Evolutionary conservation across 2,888 invertebrate genomes (phyloP).

Genomic region (Cryptus viduatorius): DNA sequence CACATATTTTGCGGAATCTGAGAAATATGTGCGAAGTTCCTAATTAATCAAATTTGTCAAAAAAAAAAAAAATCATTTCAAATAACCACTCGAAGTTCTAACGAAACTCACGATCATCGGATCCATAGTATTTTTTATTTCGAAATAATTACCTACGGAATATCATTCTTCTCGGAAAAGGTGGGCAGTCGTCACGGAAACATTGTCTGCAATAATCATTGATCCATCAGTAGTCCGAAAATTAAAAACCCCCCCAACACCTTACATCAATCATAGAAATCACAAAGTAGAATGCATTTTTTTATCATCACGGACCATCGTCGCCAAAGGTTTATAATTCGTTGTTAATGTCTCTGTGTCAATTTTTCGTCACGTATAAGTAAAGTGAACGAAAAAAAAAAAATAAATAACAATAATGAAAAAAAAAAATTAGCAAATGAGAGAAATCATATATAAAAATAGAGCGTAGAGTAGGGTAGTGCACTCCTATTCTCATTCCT

Average conservation of each 20-base stretch:
- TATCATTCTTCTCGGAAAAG: conserved; percentile 71
- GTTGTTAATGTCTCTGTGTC: conserved; percentile 15
- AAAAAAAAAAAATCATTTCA: too few relatives aligned
- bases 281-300: conserved; percentile 64
- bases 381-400: not conserved
- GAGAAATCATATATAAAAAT: conserved; percentile 65
- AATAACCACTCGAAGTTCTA: too few relatives aligned
- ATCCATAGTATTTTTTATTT: conserved; percentile 61
- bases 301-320: conserved; percentile 50
- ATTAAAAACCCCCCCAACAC: not conserved
- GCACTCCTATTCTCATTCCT: conserved; percentile 78
- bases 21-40: too few relatives aligned
- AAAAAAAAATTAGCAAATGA: conserved; percentile 13
- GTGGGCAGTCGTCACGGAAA: conserved; percentile 63
- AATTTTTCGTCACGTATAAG: conserved; percentile 6
- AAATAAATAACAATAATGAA: not conserved
- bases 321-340: conserved; percentile 5
- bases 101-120: conserved; percentile 11
- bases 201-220: conserved; percentile 37
- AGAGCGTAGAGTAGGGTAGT: conserved; percentile 77
- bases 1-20: too few relatives aligned
- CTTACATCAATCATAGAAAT: conserved; percentile 43
- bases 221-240: conserved; percentile 43
- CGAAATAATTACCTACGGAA: conserved; percentile 50
- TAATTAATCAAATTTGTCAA: too few relatives aligned